A percentile compares a stretch with the other conserved stretches of the same genome.
phyloP scores from a whole-genome alignment of 2,797 vertebrate genomes.

The Mycteria americana region DNA sequence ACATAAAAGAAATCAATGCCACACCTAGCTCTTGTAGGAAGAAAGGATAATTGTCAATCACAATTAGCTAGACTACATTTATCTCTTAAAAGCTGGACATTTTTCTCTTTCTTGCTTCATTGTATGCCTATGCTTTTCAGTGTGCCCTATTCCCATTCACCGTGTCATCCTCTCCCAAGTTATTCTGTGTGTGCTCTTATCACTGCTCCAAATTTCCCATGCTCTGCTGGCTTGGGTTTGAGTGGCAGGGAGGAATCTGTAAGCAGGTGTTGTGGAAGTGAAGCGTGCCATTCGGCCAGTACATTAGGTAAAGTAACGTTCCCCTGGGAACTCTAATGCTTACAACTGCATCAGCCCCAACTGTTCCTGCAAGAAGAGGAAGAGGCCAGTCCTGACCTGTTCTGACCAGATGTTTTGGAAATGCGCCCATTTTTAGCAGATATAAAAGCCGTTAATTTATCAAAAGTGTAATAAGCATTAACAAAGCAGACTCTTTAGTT shows the following conservation, averaged over 20 bases:
- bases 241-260: conserved; percentile 68
- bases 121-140: not conserved
- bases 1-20: not conserved
- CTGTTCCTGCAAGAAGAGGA: conserved; percentile 47
- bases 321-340: conserved; percentile 61
- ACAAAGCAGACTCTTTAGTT: conserved; percentile 4
- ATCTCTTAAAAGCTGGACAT: not conserved
- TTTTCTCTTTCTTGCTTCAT: not conserved
- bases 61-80: not conserved
- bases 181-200: not conserved
- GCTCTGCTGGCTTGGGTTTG: conserved; percentile 61
- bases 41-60: not conserved
- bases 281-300: conserved; percentile 65
- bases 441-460: conserved; percentile 58
- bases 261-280: conserved; percentile 76
- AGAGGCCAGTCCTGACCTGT: conserved; percentile 59
- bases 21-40: not conserved
- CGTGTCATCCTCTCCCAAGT: not conserved
- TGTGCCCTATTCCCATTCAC: not conserved
- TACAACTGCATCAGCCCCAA: conserved; percentile 56
- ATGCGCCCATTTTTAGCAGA: conserved; percentile 3
- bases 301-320: conserved; percentile 53
- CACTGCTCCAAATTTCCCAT: conserved; percentile 43
- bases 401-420: conserved; percentile 75
- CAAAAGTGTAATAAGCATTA: conserved; percentile 48